Evolutionary conservation across 92 coral and sea anemone genomes (phyloP).

Genomic region (Epizoanthus rinbou): DNA sequence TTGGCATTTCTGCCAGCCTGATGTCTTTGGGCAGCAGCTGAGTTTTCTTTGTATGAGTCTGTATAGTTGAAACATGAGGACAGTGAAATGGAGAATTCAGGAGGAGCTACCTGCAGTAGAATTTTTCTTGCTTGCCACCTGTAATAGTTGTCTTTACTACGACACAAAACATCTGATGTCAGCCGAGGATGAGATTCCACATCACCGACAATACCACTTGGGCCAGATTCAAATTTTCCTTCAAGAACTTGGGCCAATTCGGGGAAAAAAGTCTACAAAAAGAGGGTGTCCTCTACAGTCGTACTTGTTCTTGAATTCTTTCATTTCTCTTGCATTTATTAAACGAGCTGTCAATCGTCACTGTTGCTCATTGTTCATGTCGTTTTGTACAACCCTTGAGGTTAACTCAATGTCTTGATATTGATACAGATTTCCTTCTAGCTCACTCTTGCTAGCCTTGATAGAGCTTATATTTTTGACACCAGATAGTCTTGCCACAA

Average conservation of each 20-base stretch:
- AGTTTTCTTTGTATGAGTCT: slow-evolving; percentile 34
- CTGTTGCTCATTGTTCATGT: slow-evolving; percentile 58
- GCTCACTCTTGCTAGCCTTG: slow-evolving; percentile 36
- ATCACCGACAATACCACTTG: slow-evolving; percentile 43
- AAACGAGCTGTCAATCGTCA: slow-evolving; percentile 31
- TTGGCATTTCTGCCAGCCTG: slow-evolving; percentile 40
- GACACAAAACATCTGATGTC: slow-evolving; percentile 45
- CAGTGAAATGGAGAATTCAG: slow-evolving; percentile 26
- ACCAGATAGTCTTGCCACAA: slow-evolving; percentile 31
- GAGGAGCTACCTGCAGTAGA: slow-evolving; percentile 47
- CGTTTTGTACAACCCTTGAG: slow-evolving; percentile 50
- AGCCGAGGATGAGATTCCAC: slow-evolving; percentile 52
- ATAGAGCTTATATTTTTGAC: slow-evolving; percentile 52
- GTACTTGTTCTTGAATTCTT: slow-evolving; percentile 15
- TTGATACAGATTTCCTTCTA: not conserved
- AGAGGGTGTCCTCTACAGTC: slow-evolving; percentile 34
- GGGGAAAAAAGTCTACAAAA: too few species aligned
- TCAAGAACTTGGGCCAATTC: too few species aligned
- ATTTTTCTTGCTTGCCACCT: slow-evolving; percentile 57
- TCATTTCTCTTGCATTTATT: not conserved
- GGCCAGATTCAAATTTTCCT: slow-evolving; percentile 37
- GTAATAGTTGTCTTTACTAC: slow-evolving; percentile 33
- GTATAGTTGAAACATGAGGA: slow-evolving; percentile 58
- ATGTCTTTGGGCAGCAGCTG: slow-evolving; percentile 47
- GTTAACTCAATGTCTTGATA: slow-evolving; percentile 35